A percentile compares a stretch with the other conserved stretches of the same genome.
These are phyloP conservation scores for Chionodraco myersi DNA, from an alignment of 2,113 vertebrate species.

Conservation along the genomic window DNA sequence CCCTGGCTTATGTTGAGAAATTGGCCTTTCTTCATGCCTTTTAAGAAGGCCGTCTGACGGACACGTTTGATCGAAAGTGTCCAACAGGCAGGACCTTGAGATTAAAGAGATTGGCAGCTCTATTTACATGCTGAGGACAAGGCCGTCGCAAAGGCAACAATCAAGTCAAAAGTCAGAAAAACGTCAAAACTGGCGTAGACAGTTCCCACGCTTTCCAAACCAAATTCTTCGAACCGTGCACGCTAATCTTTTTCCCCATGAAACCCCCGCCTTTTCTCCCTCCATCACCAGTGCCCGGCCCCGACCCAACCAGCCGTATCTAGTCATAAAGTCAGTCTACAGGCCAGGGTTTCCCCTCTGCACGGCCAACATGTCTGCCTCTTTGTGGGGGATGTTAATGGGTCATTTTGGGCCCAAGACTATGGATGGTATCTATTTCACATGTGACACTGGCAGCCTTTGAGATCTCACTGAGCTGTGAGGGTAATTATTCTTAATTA, in stretches of 20 bases:
- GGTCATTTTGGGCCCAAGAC: conserved; percentile 51
- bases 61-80: conserved; percentile 25
- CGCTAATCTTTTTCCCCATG: conserved; percentile 53
- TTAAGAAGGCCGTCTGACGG: background rate
- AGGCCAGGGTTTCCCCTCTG: conserved; percentile 24
- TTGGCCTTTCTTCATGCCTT: background rate
- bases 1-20: conserved; percentile 13
- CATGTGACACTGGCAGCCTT: conserved; percentile 58
- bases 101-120: conserved; percentile 39
- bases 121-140: conserved; percentile 26
- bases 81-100: conserved; percentile 9
- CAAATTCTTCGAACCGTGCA: conserved; percentile 46
- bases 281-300: conserved; percentile 1
- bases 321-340: conserved; percentile 50
- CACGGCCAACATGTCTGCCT: conserved; percentile 27
- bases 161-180: conserved; percentile 47
- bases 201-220: conserved; percentile 69
- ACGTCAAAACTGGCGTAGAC: conserved; percentile 47
- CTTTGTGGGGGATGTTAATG: conserved; percentile 67
- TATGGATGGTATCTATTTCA: conserved; percentile 63
- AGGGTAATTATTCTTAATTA: conserved; percentile 70
- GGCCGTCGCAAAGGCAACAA: conserved; percentile 25
- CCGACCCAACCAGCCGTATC: conserved; percentile 49
- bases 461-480: conserved; percentile 39
- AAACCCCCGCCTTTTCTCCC: conserved; percentile 32